Evolutionary conservation across 2,797 vertebrate genomes (phyloP).

Genomic region (Chelon labrosus): DNA sequence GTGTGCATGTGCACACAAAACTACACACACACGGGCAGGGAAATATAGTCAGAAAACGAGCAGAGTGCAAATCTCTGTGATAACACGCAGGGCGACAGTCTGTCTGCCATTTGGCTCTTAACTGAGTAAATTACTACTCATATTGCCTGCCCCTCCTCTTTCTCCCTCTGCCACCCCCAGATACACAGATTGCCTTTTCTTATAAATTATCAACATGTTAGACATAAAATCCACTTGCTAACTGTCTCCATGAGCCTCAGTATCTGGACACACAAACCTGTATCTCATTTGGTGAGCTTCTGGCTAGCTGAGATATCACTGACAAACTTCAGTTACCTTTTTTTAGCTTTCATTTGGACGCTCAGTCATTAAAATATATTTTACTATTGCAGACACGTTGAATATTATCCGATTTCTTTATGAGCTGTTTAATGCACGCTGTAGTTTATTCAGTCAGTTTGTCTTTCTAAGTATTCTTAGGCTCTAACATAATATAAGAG

Average conservation of each 20-base stretch:
- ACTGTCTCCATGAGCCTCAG: conserved; percentile 58
- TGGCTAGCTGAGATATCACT: conserved; percentile 12
- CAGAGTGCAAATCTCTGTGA: conserved; percentile 90
- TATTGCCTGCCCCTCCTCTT: conserved; percentile 72
- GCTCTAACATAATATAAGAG: background rate
- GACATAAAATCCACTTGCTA: conserved; percentile 77
- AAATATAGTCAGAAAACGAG: conserved; percentile 86
- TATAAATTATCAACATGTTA: conserved; percentile 83
- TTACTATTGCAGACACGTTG: too few species aligned
- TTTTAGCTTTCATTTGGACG: background rate
- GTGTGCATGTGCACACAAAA: conserved; percentile 52
- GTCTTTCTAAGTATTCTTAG: background rate
- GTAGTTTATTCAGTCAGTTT: too few species aligned
- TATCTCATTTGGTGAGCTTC: conserved; percentile 50
- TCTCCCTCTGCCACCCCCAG: conserved; percentile 72
- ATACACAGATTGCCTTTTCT: conserved; percentile 81
- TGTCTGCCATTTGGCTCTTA: conserved; percentile 96
- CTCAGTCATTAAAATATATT: too few species aligned
- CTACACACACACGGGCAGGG: conserved; percentile 47
- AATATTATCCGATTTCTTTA: too few species aligned
- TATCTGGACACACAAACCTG: conserved; percentile 47
- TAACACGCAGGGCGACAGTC: conserved; percentile 95
- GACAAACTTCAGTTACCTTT: conserved; percentile 22
- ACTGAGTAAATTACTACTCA: conserved; percentile 91
- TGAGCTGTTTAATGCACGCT: too few species aligned